Percentiles rank a stretch among this genome's conserved stretches.
These are phyloP conservation scores for Conger conger DNA, from an alignment of 2,113 vertebrate genomes.

Conservation along the genomic window DNA sequence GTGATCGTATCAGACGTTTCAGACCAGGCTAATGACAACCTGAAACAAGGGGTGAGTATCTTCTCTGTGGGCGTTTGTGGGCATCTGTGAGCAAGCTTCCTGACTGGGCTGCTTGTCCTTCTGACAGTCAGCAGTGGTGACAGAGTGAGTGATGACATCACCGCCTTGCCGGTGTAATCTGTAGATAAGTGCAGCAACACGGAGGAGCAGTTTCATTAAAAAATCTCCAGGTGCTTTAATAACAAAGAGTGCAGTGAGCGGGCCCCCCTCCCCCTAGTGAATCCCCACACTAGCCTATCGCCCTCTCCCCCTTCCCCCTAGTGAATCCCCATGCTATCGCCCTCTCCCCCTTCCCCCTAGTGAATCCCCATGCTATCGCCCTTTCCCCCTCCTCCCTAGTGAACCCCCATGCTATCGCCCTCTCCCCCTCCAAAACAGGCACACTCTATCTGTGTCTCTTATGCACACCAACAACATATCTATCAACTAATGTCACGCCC, in stretches of 20 bases:
- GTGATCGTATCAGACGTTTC: slow-evolving; percentile 85
- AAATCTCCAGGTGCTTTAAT: slow-evolving; percentile 61
- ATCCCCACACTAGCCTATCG: slow-evolving; percentile 12
- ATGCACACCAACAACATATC: slow-evolving; percentile 10
- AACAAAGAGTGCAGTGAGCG: slow-evolving; percentile 62
- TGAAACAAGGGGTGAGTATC: slow-evolving; percentile 91
- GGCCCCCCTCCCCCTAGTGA: slow-evolving; percentile 33
- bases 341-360: slow-evolving; percentile 27
- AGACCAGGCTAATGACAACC: slow-evolving; percentile 86
- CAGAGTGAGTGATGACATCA: neutral
- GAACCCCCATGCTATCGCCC: neutral
- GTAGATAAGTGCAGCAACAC: slow-evolving; percentile 43
- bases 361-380: slow-evolving; percentile 11
- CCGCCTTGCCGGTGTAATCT: slow-evolving; percentile 22
- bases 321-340: too few species aligned
- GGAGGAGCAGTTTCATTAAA: slow-evolving; percentile 56
- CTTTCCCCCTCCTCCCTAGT: slow-evolving; percentile 19
- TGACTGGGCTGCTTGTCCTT: neutral
- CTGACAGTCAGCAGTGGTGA: neutral
- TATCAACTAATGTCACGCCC: slow-evolving; percentile 26
- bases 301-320: neutral
- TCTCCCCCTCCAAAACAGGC: slow-evolving; percentile 49
- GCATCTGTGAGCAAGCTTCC: neutral
- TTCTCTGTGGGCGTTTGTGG: neutral
- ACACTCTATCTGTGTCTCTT: slow-evolving; percentile 49